Evolutionary conservation across 2,113 vertebrate species (phyloP).

Genomic region (Peromyscus polionotus): DNA sequence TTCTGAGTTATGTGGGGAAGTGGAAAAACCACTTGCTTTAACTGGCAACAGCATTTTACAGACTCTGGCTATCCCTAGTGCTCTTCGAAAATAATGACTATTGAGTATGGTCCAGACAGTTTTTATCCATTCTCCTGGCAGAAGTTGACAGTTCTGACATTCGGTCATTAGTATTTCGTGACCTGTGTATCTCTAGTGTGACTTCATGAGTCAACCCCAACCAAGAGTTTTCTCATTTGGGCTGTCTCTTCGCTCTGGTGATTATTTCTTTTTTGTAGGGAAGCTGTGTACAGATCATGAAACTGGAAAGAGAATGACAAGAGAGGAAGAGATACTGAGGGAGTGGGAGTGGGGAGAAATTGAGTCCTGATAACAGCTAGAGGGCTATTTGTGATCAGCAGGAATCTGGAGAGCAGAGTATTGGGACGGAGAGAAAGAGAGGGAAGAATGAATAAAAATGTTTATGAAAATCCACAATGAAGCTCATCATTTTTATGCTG

Average conservation of each 20-base stretch:
- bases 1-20: neutral
- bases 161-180: slow-evolving; percentile 62
- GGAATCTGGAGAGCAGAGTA: neutral
- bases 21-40: neutral
- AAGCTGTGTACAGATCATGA: neutral
- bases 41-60: slow-evolving; percentile 36
- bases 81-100: slow-evolving; percentile 62
- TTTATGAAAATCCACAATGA: neutral
- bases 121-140: slow-evolving; percentile 38
- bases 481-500: neutral
- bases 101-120: slow-evolving; percentile 29
- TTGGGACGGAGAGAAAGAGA: neutral
- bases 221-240: neutral
- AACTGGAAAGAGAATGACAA: neutral
- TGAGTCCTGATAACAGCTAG: neutral
- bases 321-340: neutral
- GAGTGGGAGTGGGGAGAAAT: too few relatives aligned
- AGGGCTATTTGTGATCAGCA: neutral
- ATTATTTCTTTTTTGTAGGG: neutral
- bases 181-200: slow-evolving; percentile 5
- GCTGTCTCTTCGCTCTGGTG: neutral
- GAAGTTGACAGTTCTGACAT: slow-evolving; percentile 18
- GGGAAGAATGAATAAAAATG: neutral
- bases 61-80: neutral
- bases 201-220: neutral